Percentiles rank a stretch among this genome's conserved stretches.
Evolutionary conservation across 2,797 vertebrate genomes (phyloP).

Genomic region (Gymnocypris eckloni): DNA sequence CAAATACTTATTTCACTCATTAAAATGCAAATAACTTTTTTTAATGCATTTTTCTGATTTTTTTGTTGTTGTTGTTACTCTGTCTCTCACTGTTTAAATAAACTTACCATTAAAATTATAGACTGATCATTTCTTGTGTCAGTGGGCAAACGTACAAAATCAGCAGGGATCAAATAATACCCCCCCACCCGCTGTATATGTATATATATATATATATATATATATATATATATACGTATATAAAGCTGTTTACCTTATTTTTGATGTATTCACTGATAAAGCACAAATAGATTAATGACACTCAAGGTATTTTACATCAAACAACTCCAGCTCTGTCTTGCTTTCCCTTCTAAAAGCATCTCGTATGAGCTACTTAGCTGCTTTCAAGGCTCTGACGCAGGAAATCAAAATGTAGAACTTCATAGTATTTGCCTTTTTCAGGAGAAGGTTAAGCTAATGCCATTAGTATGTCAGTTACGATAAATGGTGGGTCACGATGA

Average conservation of each 20-base stretch:
- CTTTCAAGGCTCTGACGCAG: background rate
- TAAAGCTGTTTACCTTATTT: background rate
- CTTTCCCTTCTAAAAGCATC: background rate
- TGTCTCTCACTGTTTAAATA: too few species aligned
- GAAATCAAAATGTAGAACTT: background rate
- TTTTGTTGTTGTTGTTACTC: too few species aligned
- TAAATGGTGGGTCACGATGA: background rate
- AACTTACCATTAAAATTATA: too few species aligned
- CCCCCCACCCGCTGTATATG: background rate
- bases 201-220: background rate
- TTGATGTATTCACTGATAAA: background rate
- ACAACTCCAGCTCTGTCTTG: background rate
- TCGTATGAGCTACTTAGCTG: background rate
- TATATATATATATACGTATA: background rate
- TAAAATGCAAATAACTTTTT: too few species aligned
- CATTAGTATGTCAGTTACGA: background rate
- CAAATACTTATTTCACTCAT: too few species aligned
- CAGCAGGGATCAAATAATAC: too few species aligned
- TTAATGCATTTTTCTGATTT: too few species aligned
- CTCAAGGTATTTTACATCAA: background rate
- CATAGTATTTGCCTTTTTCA: constrained; percentile 6
- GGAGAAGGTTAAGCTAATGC: background rate
- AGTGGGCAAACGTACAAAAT: too few species aligned
- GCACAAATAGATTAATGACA: background rate
- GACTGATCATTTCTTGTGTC: too few species aligned